Evolutionary conservation across 2,888 invertebrate genomes (phyloP), one percentile per base, ranked within the genome.

Genomic region (Stenoptilia bipunctidactyla): DNA sequence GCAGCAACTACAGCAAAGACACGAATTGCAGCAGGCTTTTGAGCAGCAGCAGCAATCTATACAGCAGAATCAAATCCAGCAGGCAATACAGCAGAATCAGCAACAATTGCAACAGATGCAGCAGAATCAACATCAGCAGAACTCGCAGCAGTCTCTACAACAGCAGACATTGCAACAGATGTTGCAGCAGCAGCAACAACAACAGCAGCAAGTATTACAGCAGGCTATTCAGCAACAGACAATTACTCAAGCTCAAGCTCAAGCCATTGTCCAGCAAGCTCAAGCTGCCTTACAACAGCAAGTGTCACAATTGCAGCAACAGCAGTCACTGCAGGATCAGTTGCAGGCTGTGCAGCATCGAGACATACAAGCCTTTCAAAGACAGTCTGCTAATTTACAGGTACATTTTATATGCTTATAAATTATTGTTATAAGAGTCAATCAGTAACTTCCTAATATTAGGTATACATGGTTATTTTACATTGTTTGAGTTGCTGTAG

Each of bases 331-430:
- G 61, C 82, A 82, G 51, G 82, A 82, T 38, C 80, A 79, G 50
- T 56, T 83, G 43, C 82, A 82, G 54, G 80, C 72, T 3, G 80
- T 77, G 1, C 80, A 80, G 43, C 83, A 82, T 52, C 82, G 80
- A 51, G 80, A 83, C 49, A 80, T 83, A 37, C 83, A 83, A 53
- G 83, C 79, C 34, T 57, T 82, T 45, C 83, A 83, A 52, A 50
- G 79, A 35, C 83, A 83, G 53, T 75, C 83, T 50, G 79, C 77
- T 44, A 74, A 77, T 27, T 58, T 83, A 52, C 83, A 82, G 72
- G 83, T 75, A 53, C 15, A 14, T 6, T 30, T 9, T 20, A 8
- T n/a, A n/a, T n/a, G n/a, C n/a, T n/a, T n/a, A n/a, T n/a, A n/a
- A n/a, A n/a, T n/a, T n/a, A n/a, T n/a, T n/a, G n/a, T n/a, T n/a